Base-by-base conservation (phyloP, 1,140 invertebrate genomes). In the Diachasma alloeum region DNA sequence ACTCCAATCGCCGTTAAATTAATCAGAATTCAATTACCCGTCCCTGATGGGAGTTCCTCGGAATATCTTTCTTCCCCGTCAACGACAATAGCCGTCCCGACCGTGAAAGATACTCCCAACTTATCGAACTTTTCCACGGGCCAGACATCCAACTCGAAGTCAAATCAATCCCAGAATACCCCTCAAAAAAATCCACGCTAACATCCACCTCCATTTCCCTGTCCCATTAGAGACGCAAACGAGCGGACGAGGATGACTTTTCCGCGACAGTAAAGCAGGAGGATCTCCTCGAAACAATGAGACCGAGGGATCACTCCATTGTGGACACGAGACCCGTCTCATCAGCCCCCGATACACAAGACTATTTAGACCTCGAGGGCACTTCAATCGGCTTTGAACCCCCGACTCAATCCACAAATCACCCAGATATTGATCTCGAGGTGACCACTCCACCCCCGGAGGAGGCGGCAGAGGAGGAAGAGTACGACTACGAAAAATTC, bases 401-500 rank as follows among this genome's bases (percentile, higher is more conserved):
- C 26, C 13, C 36, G 17, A 68, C 66, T 1, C 31, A 31, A 0
- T 13, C 26, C 13, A 17, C 66, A 17, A 53, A 53, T 66, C 36
- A 39, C 13, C 5, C n/a, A 42, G 13, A 24, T 11, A 11, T 44
- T n/a, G 44, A 46, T 44, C 31, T 17, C n/a, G n/a, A 39, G 77
- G 15, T 31, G 0, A 68, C 31, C 13, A 68, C 19, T 10, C 9
- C 48, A 13, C 37, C 76, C 0, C 59, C 59, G 0, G 37, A 17
- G 10, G 53, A 79, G 56, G 6, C 31, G 6, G 66, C 75, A 42
- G 37, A 46, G 8, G 66, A 78, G 19, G 80, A 82, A 56, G 42
- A 73, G 66, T 87, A 87, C 48, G 80, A 87, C 69, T 85, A 84
- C 44, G 78, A 85, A 5, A 80, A 77, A 42, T 83, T 88, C 19